Evolutionary conservation across 2,797 vertebrate species (phyloP).

Genomic region (Hyperoplus lanceolatus): DNA sequence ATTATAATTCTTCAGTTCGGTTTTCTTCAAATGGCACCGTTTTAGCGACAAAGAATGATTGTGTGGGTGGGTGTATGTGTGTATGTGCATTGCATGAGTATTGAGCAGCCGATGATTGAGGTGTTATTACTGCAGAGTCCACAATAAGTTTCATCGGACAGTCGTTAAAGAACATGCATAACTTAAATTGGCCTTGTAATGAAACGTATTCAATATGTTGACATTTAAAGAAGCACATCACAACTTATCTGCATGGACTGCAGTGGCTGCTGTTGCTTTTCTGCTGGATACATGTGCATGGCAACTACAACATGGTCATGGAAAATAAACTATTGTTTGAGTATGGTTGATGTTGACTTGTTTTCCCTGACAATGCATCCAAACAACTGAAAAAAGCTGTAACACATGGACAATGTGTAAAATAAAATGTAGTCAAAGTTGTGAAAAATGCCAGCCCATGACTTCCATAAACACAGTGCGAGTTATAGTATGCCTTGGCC

Average conservation of each 20-base stretch:
- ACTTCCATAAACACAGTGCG: not conserved
- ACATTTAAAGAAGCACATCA: slow-evolving; percentile 17
- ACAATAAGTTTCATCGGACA: slow-evolving; percentile 17
- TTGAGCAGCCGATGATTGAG: slow-evolving; percentile 1
- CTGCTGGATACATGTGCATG: slow-evolving; percentile 13
- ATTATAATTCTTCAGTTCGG: slow-evolving; percentile 33
- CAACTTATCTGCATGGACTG: not conserved
- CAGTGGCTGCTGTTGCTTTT: not conserved
- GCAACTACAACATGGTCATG: not conserved
- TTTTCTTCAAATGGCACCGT: slow-evolving; percentile 6
- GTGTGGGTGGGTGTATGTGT: not conserved
- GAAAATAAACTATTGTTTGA: not conserved
- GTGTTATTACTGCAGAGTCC: slow-evolving; percentile 14
- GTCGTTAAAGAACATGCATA: slow-evolving; percentile 27
- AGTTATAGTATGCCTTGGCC: slow-evolving; percentile 13
- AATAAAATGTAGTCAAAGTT: not conserved
- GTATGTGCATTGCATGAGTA: not conserved
- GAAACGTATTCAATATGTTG: slow-evolving; percentile 18
- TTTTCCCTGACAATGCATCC: not conserved
- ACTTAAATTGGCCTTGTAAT: slow-evolving; percentile 25
- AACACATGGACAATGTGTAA: not conserved
- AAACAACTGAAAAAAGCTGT: not conserved
- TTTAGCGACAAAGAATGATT: slow-evolving; percentile 14
- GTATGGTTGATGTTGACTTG: too few species aligned
- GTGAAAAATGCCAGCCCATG: not conserved